phyloP scores from a whole-genome alignment of 2,888 invertebrate species.

The Netelia melanura region DNA sequence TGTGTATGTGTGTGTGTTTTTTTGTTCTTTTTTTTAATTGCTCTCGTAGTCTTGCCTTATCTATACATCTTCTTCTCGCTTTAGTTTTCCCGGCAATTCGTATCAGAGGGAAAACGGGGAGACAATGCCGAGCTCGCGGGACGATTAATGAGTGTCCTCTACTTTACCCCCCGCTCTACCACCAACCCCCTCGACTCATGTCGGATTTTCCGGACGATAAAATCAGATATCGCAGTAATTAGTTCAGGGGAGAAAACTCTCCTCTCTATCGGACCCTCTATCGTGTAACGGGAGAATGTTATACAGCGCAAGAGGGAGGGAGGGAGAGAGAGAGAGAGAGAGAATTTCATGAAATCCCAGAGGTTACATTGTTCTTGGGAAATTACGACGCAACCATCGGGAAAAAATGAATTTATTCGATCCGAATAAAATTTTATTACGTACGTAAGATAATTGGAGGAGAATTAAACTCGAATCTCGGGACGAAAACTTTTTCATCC shows the following conservation, averaged over 20 bases:
- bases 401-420: no score
- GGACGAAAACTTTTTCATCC: no score
- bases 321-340: background rate
- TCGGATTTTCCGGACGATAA: conserved; percentile 73
- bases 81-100: conserved; percentile 28
- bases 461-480: no score
- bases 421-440: no score
- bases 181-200: background rate
- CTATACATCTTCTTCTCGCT: conserved; percentile 30
- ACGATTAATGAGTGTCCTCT: conserved; percentile 61
- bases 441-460: no score
- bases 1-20: background rate
- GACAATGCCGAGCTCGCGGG: conserved; percentile 45
- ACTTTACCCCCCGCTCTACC: background rate
- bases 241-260: conserved; percentile 68
- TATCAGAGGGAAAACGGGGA: conserved; percentile 27
- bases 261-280: conserved; percentile 29
- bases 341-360: conserved; percentile 3
- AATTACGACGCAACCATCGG: conserved; percentile 21
- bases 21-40: background rate
- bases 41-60: conserved; percentile 7
- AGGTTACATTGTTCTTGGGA: conserved; percentile 20
- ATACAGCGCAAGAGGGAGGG: background rate
- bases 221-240: conserved; percentile 74
- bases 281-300: conserved; percentile 8